Conservation (phyloP, 1,140 invertebrate species). For the Drosophila tani region DNA sequence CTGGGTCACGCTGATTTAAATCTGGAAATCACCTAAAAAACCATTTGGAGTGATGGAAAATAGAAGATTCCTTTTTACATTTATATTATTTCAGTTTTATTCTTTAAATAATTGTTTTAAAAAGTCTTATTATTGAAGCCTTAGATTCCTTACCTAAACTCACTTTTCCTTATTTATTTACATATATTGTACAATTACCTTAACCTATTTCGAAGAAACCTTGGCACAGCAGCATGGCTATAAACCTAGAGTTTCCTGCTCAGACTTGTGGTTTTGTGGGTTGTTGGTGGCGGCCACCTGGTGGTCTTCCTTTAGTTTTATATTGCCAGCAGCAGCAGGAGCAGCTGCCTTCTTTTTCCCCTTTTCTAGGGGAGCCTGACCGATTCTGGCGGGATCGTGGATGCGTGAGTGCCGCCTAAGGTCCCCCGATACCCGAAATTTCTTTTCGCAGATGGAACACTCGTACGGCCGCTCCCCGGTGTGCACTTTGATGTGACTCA, state of each 20-base stretch:
- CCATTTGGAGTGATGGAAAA: no score
- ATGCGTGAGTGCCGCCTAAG: slow-evolving; percentile 95
- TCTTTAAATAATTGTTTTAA: slow-evolving; percentile 1
- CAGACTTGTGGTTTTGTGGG: slow-evolving; percentile 61
- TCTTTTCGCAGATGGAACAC: slow-evolving; percentile 91
- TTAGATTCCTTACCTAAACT: neutral
- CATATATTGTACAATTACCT: slow-evolving; percentile 17
- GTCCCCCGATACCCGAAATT: slow-evolving; percentile 94
- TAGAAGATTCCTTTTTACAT: neutral
- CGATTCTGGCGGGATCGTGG: slow-evolving; percentile 86
- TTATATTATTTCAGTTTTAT: neutral
- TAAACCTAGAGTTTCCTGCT: slow-evolving; percentile 69
- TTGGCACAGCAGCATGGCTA: slow-evolving; percentile 61
- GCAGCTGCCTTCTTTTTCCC: slow-evolving; percentile 8
- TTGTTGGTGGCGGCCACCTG: neutral
- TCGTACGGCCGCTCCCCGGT: slow-evolving; percentile 94
- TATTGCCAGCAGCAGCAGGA: neutral
- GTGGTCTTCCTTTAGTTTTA: slow-evolving; percentile 40
- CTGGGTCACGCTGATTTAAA: no score
- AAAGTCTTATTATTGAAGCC: slow-evolving; percentile 7
- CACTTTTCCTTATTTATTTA: slow-evolving; percentile 5
- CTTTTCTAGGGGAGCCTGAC: neutral
- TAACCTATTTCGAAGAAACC: slow-evolving; percentile 57
- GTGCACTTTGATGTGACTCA: slow-evolving; percentile 95
- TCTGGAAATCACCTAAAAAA: neutral